Evolutionary conservation across 2,888 invertebrate genomes (phyloP).

Genomic region (Papilio protenor): DNA sequence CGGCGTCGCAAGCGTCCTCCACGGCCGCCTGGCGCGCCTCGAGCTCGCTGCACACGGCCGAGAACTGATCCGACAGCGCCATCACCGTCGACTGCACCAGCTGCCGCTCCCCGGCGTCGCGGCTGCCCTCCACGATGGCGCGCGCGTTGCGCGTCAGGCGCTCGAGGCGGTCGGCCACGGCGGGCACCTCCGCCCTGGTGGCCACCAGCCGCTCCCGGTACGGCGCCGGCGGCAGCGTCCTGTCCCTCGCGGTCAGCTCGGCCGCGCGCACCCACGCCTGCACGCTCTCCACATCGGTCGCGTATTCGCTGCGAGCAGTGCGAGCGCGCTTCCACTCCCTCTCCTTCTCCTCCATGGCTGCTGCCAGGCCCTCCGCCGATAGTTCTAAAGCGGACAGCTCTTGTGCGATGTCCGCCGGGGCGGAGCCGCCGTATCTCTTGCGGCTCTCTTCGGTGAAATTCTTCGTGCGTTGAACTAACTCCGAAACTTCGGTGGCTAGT

Average conservation of each 20-base stretch:
- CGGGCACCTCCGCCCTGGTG: slow-evolving; percentile 89
- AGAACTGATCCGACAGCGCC: slow-evolving; percentile 90
- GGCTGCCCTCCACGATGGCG: slow-evolving; percentile 90
- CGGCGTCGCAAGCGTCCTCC: slow-evolving; percentile 94
- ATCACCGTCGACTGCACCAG: slow-evolving; percentile 90
- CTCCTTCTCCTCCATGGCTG: slow-evolving; percentile 94
- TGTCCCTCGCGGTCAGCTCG: slow-evolving; percentile 92
- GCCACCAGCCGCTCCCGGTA: slow-evolving; percentile 91
- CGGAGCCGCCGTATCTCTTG: slow-evolving; percentile 85
- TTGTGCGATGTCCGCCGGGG: slow-evolving; percentile 91
- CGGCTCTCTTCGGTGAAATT: slow-evolving; percentile 85
- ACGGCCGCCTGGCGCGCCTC: slow-evolving; percentile 93
- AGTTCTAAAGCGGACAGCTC: slow-evolving; percentile 93
- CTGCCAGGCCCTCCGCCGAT: slow-evolving; percentile 90
- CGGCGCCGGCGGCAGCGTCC: slow-evolving; percentile 89
- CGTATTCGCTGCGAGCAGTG: slow-evolving; percentile 91
- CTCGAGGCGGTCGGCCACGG: slow-evolving; percentile 90
- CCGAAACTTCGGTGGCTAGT: slow-evolving; percentile 84
- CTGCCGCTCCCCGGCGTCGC: slow-evolving; percentile 90
- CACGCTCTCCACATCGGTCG: slow-evolving; percentile 90
- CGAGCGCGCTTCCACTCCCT: slow-evolving; percentile 93
- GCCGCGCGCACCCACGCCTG: slow-evolving; percentile 93
- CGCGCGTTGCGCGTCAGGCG: slow-evolving; percentile 91
- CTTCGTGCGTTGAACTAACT: slow-evolving; percentile 83
- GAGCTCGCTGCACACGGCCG: slow-evolving; percentile 90